phyloP scores from a whole-genome alignment of 1,140 invertebrate species.

The Diploscapter pachys region DNA sequence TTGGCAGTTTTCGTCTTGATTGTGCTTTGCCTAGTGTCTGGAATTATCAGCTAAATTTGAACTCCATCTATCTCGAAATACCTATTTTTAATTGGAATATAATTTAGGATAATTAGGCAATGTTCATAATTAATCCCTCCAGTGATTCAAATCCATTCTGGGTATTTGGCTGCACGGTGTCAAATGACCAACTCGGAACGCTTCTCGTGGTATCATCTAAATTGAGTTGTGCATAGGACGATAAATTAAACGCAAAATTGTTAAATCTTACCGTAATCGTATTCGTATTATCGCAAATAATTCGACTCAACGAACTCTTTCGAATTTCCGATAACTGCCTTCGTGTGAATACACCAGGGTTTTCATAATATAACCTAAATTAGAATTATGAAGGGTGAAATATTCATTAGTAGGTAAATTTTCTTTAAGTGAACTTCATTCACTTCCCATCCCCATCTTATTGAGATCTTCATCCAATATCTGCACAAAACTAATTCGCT shows the following conservation, averaged over 20 bases:
- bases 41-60: too few relatives aligned
- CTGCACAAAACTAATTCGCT: conserved; percentile 66
- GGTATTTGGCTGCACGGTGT: conserved; percentile 55
- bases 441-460: too few relatives aligned
- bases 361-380: conserved; percentile 85
- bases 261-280: conserved; percentile 59
- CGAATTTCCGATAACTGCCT: conserved; percentile 71
- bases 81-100: too few relatives aligned
- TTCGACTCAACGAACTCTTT: conserved; percentile 69
- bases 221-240: conserved; percentile 43
- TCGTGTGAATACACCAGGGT: conserved; percentile 75
- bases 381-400: conserved; percentile 60
- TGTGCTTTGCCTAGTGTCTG: too few relatives aligned
- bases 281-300: conserved; percentile 78
- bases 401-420: too few relatives aligned
- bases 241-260: neutral
- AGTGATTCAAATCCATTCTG: conserved; percentile 54
- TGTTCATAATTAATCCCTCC: conserved; percentile 40
- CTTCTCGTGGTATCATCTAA: conserved; percentile 65
- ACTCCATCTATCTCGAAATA: too few relatives aligned
- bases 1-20: too few relatives aligned
- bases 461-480: too few relatives aligned
- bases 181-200: conserved; percentile 60
- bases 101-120: too few relatives aligned
- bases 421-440: too few relatives aligned